Evolutionary conservation across 2,888 invertebrate species (phyloP), one percentile per base, ranked within the genome.

Genomic region (Gryllus longicercus): DNA sequence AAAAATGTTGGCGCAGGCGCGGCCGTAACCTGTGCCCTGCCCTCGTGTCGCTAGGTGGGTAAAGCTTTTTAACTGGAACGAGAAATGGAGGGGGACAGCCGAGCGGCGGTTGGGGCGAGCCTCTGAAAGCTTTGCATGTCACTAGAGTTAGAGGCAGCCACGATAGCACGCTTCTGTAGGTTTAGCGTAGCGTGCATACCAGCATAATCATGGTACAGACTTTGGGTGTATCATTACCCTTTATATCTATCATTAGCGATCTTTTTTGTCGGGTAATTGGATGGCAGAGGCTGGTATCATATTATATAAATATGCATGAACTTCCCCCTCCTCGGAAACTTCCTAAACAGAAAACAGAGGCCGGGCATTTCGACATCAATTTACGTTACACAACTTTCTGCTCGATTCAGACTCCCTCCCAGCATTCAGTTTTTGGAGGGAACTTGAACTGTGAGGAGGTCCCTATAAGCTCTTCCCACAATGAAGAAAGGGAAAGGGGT

Each of bases 221-320:
- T 63, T 63, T 63, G n/a, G 63, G 63, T n/a, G 63, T 63, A 63
- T 63, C 77, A 77, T 77, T 77, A 49, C 49, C 50, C 49, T 77
- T 38, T 38, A 50, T 77, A 12, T 77, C 50, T 77, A 14, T n/a
- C 77, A 50, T 77, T 50, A 49, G 50, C 50, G 49, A 49, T 49
- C 77, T 21, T 21, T n/a, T 50, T 77, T n/a, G n/a, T 77, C n/a
- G 14, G 18, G 25, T 79, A 79, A 79, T 74, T 79, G 79, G 74
- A 74, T 79, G 79, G 79, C 79, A 49, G 23, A 50, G 79, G n/a
- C 74, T 79, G 79, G 79, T 78, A 78, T 51, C 76, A 25, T 76
- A 25, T 23, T 38, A 38, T 77, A 77, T 50, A 77, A 49, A 77
- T 77, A 49, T 38, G 14, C 21, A 63, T 63, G 63, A 63, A 14